These are phyloP conservation scores for Myiotriccus ornatus DNA, from an alignment of 2,797 vertebrate genomes.

Conservation along the genomic window DNA sequence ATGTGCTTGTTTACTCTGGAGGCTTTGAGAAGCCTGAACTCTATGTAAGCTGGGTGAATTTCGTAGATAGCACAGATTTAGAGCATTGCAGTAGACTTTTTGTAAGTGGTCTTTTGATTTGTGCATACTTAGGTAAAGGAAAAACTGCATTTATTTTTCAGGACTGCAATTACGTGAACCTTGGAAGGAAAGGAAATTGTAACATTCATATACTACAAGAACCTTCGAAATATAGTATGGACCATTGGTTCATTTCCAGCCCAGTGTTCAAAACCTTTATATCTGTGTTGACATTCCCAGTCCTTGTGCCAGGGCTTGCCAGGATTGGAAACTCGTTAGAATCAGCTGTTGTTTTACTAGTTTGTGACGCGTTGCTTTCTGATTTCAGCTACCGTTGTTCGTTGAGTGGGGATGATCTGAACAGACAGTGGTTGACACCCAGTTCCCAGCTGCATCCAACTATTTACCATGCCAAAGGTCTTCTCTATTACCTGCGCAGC, in stretches of 20 bases:
- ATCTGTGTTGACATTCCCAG: background rate
- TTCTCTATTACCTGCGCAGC: conserved; percentile 86
- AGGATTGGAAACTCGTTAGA: background rate
- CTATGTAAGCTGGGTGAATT: background rate
- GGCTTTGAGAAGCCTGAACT: conserved; percentile 1
- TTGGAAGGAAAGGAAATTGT: background rate
- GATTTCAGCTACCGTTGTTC: conserved; percentile 86
- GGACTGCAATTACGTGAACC: background rate
- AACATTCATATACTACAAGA: background rate
- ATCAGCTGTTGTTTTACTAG: background rate
- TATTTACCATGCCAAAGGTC: conserved; percentile 90
- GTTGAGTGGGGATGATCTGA: conserved; percentile 87
- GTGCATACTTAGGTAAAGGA: background rate
- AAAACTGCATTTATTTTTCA: background rate
- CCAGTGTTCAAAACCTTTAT: background rate
- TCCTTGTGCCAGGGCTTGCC: background rate
- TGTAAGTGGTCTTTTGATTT: background rate
- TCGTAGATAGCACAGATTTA: background rate
- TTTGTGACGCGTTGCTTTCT: conserved; percentile 11
- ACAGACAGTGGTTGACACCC: conserved; percentile 88
- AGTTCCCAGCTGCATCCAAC: conserved; percentile 83
- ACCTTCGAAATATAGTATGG: background rate
- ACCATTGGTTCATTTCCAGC: background rate
- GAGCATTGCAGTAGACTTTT: background rate
- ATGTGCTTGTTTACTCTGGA: background rate